Evolutionary conservation across 1,140 invertebrate species (phyloP), one percentile per base, ranked within the genome.

Genomic region (Olivierus martensii): DNA sequence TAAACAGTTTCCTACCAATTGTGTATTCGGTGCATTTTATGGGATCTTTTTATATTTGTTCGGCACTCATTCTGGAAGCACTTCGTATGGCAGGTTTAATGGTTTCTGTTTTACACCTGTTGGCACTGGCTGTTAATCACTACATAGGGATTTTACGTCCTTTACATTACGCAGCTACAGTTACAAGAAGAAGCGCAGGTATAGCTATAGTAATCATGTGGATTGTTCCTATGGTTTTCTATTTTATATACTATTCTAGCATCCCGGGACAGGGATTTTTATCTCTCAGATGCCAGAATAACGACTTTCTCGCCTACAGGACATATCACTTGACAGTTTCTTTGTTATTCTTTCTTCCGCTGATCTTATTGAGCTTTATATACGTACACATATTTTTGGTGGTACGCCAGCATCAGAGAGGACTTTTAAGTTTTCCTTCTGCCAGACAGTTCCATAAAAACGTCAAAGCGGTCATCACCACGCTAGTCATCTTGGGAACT

Each of bases 101-200:
- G 11, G 76, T 79, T 10, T 77, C 79, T 0, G 73, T 81, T 2
- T 65, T 75, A 7, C 81, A 83, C 63, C 69, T 84, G 5, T 60
- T 81, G 12, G 75, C 75, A 2, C 69, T 84, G 34, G 79, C 80
- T 5, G 63, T 80, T 15, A 81, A 82, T 63, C 82, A 84, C 60
- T 81, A 79, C 65, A 66, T 80, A 17, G 79, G 79, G 15, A 77
- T 76, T 38, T 61, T 77, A 5, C 69, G 72, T 54, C 79, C 79
- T 0, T 68, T 81, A 3, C 78, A 80, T 51, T 79, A 80, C 61
- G 59, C 59, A 19, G 52, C 51, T 28, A 57, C 52, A 3, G 55
- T 63, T 1, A 63, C 62, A 1, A 66, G 70, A 37, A 61, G 68
- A 35, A 69, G 66, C 18, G 69, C 71, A 0, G 67, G 63, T 17